Conservation (phyloP, 2,113 vertebrate genomes). For the Sisor rabdophorus region DNA sequence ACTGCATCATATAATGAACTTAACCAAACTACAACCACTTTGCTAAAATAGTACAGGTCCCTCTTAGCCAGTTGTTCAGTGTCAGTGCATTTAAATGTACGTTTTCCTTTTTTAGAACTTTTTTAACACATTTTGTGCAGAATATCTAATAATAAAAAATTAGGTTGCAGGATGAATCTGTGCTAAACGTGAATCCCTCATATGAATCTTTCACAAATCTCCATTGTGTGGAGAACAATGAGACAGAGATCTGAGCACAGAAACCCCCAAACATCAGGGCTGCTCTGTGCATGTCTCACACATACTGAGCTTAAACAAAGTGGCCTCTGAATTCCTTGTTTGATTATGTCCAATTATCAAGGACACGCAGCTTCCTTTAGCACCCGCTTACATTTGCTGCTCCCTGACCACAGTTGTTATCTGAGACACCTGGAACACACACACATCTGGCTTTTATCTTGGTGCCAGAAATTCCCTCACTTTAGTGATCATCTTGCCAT, state of each 20-base stretch:
- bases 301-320: constrained; percentile 16
- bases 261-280: neutral
- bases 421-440: constrained; percentile 32
- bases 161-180: too few species aligned
- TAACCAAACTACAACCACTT: neutral
- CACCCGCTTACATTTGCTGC: constrained; percentile 23
- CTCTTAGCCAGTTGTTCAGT: neutral
- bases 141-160: too few species aligned
- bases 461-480: constrained; percentile 24
- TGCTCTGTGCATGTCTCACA: constrained; percentile 8
- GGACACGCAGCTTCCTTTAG: constrained; percentile 42
- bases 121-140: too few species aligned
- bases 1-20: neutral
- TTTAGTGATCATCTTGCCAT: constrained; percentile 21
- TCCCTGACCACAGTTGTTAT: constrained; percentile 34
- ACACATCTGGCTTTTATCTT: constrained; percentile 56
- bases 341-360: constrained; percentile 42
- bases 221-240: neutral
- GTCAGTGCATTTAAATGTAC: too few species aligned
- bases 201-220: neutral
- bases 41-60: neutral
- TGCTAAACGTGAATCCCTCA: neutral
- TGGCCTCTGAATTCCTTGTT: constrained; percentile 29
- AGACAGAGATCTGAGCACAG: constrained; percentile 10
- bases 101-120: too few species aligned